A percentile compares a stretch with the other conserved stretches of the same genome.
Conservation (phyloP, 2,797 vertebrate species). For the Esox masquinongy region DNA sequence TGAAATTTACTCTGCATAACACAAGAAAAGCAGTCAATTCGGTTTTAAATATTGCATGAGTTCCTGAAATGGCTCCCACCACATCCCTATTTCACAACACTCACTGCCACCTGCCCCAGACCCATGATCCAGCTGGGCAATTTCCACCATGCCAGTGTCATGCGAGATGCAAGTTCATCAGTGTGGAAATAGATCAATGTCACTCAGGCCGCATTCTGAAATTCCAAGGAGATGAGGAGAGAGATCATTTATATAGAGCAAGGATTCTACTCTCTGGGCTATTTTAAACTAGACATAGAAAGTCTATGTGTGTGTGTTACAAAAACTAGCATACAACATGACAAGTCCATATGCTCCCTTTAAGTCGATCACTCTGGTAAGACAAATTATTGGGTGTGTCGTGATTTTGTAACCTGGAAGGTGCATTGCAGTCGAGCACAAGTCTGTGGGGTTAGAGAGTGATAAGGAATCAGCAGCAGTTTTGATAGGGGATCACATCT, state of each 20-base stretch:
- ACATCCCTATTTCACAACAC: neutral
- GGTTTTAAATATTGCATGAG: neutral
- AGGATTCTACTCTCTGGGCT: neutral
- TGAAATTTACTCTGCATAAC: neutral
- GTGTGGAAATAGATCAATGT: constrained; percentile 12
- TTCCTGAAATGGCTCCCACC: neutral
- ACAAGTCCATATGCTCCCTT: neutral
- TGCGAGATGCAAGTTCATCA: constrained; percentile 12
- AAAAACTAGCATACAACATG: neutral
- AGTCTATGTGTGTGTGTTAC: neutral
- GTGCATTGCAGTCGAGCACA: neutral
- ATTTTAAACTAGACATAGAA: neutral
- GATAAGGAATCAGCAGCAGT: neutral
- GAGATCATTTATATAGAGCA: neutral
- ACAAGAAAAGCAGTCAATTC: neutral
- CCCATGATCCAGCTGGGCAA: constrained; percentile 19
- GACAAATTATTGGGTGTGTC: no score
- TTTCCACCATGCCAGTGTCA: constrained; percentile 15
- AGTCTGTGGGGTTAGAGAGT: neutral
- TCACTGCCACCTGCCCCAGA: neutral
- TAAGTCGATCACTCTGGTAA: no score
- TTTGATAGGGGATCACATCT: constrained; percentile 8
- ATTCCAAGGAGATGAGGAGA: neutral
- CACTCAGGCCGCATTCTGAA: neutral
- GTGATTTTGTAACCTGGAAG: neutral